Conservation (phyloP, 2,797 vertebrate species). For the Paramormyrops hopkinsi region DNA sequence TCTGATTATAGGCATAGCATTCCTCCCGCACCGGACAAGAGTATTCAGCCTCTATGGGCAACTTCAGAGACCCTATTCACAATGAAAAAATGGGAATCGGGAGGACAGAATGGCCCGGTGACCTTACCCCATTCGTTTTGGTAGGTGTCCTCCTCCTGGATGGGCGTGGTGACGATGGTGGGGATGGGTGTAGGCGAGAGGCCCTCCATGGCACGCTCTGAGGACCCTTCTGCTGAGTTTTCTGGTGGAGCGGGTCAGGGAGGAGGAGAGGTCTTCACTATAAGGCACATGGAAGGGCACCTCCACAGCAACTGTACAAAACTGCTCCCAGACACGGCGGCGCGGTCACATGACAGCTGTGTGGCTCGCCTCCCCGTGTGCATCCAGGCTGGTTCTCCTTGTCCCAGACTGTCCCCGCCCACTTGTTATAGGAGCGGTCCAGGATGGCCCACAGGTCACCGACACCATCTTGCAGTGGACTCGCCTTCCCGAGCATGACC, state of each 20-base stretch:
- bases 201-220: constrained; percentile 47
- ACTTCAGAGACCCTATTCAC: neutral
- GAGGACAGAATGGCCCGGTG: neutral
- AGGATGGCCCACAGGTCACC: neutral
- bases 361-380: neutral
- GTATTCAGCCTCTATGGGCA: neutral
- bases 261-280: constrained; percentile 6
- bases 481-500: neutral
- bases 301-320: constrained; percentile 3
- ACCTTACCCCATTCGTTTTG: constrained; percentile 54
- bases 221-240: constrained; percentile 43
- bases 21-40: neutral
- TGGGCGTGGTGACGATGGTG: constrained; percentile 60
- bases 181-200: constrained; percentile 53
- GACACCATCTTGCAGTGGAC: neutral
- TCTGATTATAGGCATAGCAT: neutral
- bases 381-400: neutral
- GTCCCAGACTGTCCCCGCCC: neutral
- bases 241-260: constrained; percentile 29
- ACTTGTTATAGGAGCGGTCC: neutral
- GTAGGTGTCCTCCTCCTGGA: constrained; percentile 57
- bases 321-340: neutral
- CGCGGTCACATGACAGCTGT: neutral
- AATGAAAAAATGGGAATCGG: neutral
- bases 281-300: neutral